Base-by-base conservation (phyloP, 1,140 invertebrate genomes). In the Orussus abietinus region DNA sequence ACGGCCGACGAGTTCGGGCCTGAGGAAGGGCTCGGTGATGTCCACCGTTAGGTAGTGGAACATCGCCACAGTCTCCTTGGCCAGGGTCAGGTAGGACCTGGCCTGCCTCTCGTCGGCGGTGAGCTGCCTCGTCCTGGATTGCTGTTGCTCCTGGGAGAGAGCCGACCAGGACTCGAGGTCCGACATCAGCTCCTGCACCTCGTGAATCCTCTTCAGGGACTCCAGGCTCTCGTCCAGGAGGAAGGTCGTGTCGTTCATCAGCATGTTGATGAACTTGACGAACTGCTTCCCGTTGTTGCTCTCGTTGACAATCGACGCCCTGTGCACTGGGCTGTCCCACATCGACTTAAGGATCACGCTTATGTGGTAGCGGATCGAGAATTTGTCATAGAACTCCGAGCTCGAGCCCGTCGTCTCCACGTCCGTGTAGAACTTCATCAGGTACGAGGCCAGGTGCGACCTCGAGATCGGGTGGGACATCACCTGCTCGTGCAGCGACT, bases 221-320 rank as follows among this genome's bases (percentile, higher is more conserved):
- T 96, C 90, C 9, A 96, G 74, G 64, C 92, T 96, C 71, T 99
- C 96, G 63, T 99, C 96, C 29, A 98, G 74, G 22, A 98, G 76
- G 70, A 96, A 99, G 20, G 95, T 98, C 5, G 94, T 97, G 64
- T 98, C 96, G 64, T 98, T 99, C 90, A 98, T 98, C 30, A 98
- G 72, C 93, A 98, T 98, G 68, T 99, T 99, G 18, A 98, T 85
- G 65, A 98, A 99, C 53, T 95, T 92, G 3, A 97, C 91, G 74
- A 98, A 98, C 66, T 97, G 90, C 50, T 90, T 90, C 6, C 90
- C 90, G 37, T 83, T 85, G 50, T 83, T 82, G 14, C 86, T 89
- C 63, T 91, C 88, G 51, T 85, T 84, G 25, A 90, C 79, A n/a
- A 91, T 82, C 3, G 86, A 82, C 55, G 83, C 72, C 28, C 80